Evolutionary conservation across 1,140 invertebrate genomes (phyloP).

Genomic region (Formica exsecta): DNA sequence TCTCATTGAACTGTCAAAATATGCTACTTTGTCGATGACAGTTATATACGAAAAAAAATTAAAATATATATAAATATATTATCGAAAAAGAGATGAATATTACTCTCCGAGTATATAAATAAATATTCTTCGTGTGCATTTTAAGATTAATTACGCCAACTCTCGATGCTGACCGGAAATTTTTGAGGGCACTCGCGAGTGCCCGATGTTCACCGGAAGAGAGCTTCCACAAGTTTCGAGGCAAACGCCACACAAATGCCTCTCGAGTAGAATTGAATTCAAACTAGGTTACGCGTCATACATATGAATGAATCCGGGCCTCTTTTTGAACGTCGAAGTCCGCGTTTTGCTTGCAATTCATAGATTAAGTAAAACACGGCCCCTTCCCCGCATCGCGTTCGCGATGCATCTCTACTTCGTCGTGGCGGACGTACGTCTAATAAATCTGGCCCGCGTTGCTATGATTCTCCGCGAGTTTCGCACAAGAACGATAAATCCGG

Average conservation of each 20-base stretch:
- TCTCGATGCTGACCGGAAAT: background rate
- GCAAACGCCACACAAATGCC: background rate
- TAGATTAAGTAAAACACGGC: slow-evolving; percentile 55
- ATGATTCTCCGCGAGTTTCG: slow-evolving; percentile 54
- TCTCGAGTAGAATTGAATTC: slow-evolving; percentile 47
- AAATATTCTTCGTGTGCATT: too few relatives aligned
- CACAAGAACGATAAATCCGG: slow-evolving; percentile 58
- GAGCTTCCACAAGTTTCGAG: slow-evolving; percentile 48
- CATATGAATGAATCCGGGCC: slow-evolving; percentile 70
- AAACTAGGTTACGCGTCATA: slow-evolving; percentile 70
- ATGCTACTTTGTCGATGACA: too few relatives aligned
- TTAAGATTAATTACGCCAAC: slow-evolving; percentile 11
- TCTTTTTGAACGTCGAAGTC: slow-evolving; percentile 63
- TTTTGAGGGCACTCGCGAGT: slow-evolving; percentile 14
- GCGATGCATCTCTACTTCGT: slow-evolving; percentile 14
- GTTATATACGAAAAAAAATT: too few relatives aligned
- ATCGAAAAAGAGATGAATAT: background rate
- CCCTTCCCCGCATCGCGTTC: background rate
- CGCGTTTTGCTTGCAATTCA: slow-evolving; percentile 31
- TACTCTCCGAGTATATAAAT: too few relatives aligned
- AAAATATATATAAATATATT: too few relatives aligned
- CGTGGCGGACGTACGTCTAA: slow-evolving; percentile 33
- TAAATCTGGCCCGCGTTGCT: slow-evolving; percentile 43
- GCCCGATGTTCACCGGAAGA: slow-evolving; percentile 16
- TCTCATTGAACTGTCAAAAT: too few relatives aligned